These are phyloP conservation scores for Sinosuthora webbiana DNA, from an alignment of 2,113 vertebrate species.

Conservation along the genomic window DNA sequence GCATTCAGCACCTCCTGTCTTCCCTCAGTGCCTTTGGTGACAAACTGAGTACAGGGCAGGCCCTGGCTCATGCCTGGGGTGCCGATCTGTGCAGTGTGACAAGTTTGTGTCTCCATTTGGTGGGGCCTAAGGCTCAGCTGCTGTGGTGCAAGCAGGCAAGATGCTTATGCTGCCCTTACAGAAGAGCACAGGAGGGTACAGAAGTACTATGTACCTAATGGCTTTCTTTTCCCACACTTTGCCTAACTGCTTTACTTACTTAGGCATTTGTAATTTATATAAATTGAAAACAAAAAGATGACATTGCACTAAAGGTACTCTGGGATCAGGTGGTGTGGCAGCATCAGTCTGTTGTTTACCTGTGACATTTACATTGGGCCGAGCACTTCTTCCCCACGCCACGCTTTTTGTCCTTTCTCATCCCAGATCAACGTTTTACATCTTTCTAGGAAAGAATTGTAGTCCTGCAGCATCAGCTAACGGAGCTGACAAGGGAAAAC, in stretches of 20 bases:
- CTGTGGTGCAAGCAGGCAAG: neutral
- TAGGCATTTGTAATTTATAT: neutral
- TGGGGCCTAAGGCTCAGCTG: neutral
- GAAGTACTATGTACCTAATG: neutral
- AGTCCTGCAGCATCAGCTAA: constrained; percentile 65
- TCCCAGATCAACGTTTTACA: neutral
- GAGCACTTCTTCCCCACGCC: neutral
- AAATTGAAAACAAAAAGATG: neutral
- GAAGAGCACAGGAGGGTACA: neutral
- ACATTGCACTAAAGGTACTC: neutral
- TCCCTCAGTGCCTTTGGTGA: neutral
- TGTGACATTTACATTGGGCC: neutral
- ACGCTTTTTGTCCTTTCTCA: neutral
- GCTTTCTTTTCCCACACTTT: neutral
- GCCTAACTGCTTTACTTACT: neutral
- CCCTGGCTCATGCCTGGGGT: neutral
- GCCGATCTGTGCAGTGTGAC: neutral
- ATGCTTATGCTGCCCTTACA: neutral
- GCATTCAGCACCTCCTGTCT: neutral
- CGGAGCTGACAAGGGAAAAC: constrained; percentile 77
- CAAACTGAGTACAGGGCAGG: neutral
- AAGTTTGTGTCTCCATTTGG: neutral
- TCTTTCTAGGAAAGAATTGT: constrained; percentile 76
- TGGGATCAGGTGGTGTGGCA: neutral
- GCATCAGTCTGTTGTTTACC: neutral